Evolutionary conservation across 2,797 vertebrate species (phyloP), one percentile per base, ranked within the genome.

Genomic region (Neoniphon sammara): DNA sequence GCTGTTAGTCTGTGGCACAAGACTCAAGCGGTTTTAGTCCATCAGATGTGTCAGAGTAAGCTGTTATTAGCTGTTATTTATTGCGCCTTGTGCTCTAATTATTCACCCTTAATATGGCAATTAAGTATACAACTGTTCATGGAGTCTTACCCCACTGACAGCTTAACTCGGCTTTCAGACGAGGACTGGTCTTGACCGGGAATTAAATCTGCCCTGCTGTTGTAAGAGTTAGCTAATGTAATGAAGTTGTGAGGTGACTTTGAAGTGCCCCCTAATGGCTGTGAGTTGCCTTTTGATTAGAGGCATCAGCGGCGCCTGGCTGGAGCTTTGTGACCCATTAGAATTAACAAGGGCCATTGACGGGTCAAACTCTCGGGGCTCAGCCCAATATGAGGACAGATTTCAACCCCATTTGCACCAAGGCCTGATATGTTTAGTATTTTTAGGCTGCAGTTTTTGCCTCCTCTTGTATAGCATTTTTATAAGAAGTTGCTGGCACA

Each of bases 311-410:
- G 84, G 89, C 86, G 89, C 87, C 91, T 83, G 83, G 87, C 89
- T 84, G 75, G 83, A 89, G 90, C 88, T 85, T 91, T 91, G 90
- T 90, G 88, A 93, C 88, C 91, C 87, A 93, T 93, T 94, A 93
- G 89, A 88, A 89, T 88, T 93, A 94, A 94, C 90, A 78, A 89
- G 93, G 91, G 88, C 88, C 90, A 82, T 85, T 88, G 85, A 84
- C 75, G 18, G 92, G 93, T 94, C 91, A 92, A 69, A 71, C 73
- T 84, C 54, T 70, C n/a, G 54, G 80, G 77, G 73, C 85, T 87
- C 81, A 64, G 66, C 73, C 60, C 72, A 71, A 64, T 80, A 85
- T 80, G 58, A 82, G 80, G 67, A 65, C 66, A 65, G 34, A 57
- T 81, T 90, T 91, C 69, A 76, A 81, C 59, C 69, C 66, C 54